A percentile compares a stretch with the other conserved stretches of the same genome.
Evolutionary conservation across 2,113 vertebrate species (phyloP).

Genomic region (Scomber colias): DNA sequence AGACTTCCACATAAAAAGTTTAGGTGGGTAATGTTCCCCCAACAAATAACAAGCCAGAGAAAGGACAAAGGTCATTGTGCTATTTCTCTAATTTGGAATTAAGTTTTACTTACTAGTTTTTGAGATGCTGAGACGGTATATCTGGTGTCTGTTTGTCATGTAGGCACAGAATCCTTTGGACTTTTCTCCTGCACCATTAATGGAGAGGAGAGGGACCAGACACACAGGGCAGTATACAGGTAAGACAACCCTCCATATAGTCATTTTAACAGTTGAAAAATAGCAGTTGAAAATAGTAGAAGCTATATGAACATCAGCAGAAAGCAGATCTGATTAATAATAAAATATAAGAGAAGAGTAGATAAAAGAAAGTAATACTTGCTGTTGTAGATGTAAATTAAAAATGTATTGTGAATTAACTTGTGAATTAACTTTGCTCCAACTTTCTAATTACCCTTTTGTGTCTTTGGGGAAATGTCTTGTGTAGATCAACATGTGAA

Average conservation of each 20-base stretch:
- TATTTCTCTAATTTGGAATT: constrained; percentile 6
- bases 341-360: background rate
- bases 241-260: constrained; percentile 50
- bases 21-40: background rate
- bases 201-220: constrained; percentile 95
- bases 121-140: background rate
- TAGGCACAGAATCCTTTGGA: constrained; percentile 98
- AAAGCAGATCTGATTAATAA: background rate
- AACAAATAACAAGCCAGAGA: constrained; percentile 16
- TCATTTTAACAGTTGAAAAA: background rate
- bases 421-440: background rate
- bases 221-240: constrained; percentile 93
- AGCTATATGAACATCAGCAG: background rate
- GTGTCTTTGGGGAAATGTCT: background rate
- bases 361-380: background rate
- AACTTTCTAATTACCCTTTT: background rate
- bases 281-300: too few relatives aligned
- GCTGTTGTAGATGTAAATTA: background rate
- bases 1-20: background rate
- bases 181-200: constrained; percentile 96
- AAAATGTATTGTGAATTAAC: background rate
- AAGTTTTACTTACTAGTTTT: background rate
- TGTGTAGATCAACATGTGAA: constrained; percentile 10
- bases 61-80: too few relatives aligned
- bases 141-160: constrained; percentile 14